Evolutionary conservation across 2,888 invertebrate genomes (phyloP).

Genomic region (Thysanoteuthis rhombus): DNA sequence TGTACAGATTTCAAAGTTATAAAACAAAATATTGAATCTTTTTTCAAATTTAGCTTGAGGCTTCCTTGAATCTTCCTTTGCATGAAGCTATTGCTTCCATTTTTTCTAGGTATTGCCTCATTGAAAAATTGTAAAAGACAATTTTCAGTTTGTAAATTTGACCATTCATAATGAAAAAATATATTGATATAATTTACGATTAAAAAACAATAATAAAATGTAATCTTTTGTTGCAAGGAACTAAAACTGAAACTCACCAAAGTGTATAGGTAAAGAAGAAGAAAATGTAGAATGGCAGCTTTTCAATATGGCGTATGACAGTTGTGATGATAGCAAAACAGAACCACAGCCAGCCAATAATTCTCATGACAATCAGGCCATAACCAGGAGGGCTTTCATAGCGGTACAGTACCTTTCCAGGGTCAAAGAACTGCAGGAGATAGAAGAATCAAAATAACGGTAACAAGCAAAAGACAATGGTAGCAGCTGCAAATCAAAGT

Average conservation of each 20-base stretch:
- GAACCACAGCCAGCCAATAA: constrained; percentile 86
- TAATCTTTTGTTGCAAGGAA: constrained; percentile 70
- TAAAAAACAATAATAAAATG: no score
- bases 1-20: no score
- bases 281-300: constrained; percentile 83
- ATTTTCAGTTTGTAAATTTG: no score
- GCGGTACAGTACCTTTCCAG: constrained; percentile 87
- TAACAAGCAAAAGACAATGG: background rate
- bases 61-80: no score
- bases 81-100: no score
- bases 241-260: constrained; percentile 74
- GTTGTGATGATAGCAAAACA: constrained; percentile 78
- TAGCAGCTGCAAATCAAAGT: no score
- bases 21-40: no score
- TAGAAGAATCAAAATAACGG: background rate
- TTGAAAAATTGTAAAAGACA: no score
- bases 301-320: constrained; percentile 84
- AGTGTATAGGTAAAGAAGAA: constrained; percentile 84
- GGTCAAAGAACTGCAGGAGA: constrained; percentile 80
- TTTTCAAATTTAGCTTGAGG: no score
- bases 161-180: no score
- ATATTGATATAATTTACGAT: no score
- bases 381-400: constrained; percentile 93
- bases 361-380: constrained; percentile 78
- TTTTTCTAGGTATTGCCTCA: no score